Percentiles rank a stretch among this genome's conserved stretches.
Evolutionary conservation across 1,140 invertebrate genomes (phyloP).

Genomic region (Drusus annulatus): DNA sequence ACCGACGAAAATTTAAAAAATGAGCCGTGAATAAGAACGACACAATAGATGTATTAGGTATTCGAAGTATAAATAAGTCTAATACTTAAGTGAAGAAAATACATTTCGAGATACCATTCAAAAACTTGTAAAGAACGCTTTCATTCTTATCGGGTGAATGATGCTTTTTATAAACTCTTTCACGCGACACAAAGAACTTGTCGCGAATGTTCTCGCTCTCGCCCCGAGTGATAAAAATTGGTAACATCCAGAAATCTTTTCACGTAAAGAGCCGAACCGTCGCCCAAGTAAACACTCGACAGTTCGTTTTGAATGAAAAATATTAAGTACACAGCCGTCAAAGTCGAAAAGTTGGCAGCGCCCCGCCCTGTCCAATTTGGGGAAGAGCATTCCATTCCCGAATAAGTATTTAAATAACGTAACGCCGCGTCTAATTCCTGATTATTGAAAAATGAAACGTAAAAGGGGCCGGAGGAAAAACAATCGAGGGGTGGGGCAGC

Average conservation of each 20-base stretch:
- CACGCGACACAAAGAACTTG: conserved; percentile 29
- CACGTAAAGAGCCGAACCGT: conserved; percentile 3
- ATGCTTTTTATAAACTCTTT: conserved; percentile 35
- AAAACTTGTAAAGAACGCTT: neutral
- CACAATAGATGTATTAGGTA: too few relatives aligned
- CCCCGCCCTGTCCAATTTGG: conserved; percentile 51
- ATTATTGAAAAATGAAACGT: conserved; percentile 58
- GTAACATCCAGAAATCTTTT: conserved; percentile 40
- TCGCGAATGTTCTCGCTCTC: conserved; percentile 40
- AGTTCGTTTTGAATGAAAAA: conserved; percentile 38
- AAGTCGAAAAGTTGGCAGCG: conserved; percentile 52
- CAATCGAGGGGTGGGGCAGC: conserved; percentile 43
- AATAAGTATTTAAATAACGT: conserved; percentile 55
- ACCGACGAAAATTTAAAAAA: too few relatives aligned
- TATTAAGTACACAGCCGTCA: neutral
- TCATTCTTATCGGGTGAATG: conserved; percentile 20
- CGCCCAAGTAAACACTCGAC: conserved; percentile 44
- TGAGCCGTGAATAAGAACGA: too few relatives aligned
- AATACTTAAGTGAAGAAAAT: neutral
- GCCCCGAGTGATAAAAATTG: conserved; percentile 23
- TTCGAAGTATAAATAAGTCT: neutral
- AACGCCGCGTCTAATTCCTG: conserved; percentile 51
- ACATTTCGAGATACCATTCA: neutral
- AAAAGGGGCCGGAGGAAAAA: conserved; percentile 39
- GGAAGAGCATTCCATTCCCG: conserved; percentile 50